phyloP scores from a whole-genome alignment of 2,888 invertebrate species.

The Ophion ellenae region DNA sequence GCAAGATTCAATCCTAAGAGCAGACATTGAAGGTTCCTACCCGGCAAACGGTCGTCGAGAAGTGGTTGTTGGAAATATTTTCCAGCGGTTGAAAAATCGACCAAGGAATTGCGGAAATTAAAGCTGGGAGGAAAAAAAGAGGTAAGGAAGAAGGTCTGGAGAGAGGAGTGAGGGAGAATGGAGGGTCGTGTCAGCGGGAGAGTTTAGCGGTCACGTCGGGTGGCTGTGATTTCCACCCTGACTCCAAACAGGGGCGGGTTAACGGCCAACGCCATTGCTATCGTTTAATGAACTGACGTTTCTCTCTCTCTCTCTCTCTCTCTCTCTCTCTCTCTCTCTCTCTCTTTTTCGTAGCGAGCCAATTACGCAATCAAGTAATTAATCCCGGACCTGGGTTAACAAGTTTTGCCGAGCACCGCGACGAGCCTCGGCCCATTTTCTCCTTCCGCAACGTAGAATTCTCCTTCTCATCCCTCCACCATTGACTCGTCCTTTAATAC shows the following conservation, averaged over 20 bases:
- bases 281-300: conserved; percentile 39
- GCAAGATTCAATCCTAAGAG: too few relatives aligned
- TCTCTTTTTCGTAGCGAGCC: conserved; percentile 73
- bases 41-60: neutral
- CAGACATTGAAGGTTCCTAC: neutral
- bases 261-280: conserved; percentile 59
- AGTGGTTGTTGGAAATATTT: neutral
- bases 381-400: conserved; percentile 81
- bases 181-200: conserved; percentile 76
- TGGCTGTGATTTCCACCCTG: conserved; percentile 63
- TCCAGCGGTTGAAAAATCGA: neutral
- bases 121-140: conserved; percentile 7
- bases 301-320: conserved; percentile 9
- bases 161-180: conserved; percentile 51
- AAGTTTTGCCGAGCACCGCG: conserved; percentile 72
- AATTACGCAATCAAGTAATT: conserved; percentile 83
- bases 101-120: neutral
- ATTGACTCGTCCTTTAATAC: conserved; percentile 47
- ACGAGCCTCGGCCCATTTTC: conserved; percentile 68
- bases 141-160: neutral
- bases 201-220: conserved; percentile 74
- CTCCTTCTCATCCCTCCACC: conserved; percentile 31
- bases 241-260: conserved; percentile 57
- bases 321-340: conserved; percentile 20
- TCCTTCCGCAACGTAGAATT: conserved; percentile 65